These are phyloP conservation scores for Girardinus metallicus DNA, from an alignment of 2,797 vertebrate genomes.

Conservation along the genomic window DNA sequence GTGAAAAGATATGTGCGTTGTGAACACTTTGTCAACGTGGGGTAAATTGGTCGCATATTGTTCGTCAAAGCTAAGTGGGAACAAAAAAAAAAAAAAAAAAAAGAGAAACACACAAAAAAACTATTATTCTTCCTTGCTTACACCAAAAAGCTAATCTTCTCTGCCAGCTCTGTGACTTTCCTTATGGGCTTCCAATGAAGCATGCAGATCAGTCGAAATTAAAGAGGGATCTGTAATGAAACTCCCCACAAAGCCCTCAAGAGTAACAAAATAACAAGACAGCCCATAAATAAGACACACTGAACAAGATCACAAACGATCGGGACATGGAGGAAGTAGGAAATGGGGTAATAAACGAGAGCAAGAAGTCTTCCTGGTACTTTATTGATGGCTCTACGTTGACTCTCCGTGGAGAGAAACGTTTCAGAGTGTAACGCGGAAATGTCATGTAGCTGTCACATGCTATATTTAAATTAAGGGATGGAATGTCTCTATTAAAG, in stretches of 20 bases:
- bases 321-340: conserved; percentile 36
- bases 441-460: conserved; percentile 48
- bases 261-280: conserved; percentile 58
- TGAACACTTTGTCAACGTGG: conserved; percentile 40
- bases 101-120: conserved; percentile 13
- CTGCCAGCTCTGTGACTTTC: conserved; percentile 34
- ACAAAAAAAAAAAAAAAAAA: conserved; percentile 22
- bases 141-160: conserved; percentile 48
- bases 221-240: conserved; percentile 71
- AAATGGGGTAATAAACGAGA: conserved; percentile 37
- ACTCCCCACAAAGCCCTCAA: conserved; percentile 47
- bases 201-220: conserved; percentile 65
- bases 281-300: conserved; percentile 69
- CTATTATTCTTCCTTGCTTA: conserved; percentile 38
- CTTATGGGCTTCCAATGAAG: conserved; percentile 66
- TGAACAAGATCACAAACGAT: conserved; percentile 46
- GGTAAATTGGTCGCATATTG: conserved; percentile 63
- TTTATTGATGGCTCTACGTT: conserved; percentile 12
- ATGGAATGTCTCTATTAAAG: conserved; percentile 34
- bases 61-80: conserved; percentile 41
- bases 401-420: conserved; percentile 5
- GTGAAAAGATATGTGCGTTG: conserved; percentile 57
- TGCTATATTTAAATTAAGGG: conserved; percentile 36
- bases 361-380: conserved; percentile 33
- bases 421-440: conserved; percentile 42